Conservation (phyloP, 2,113 vertebrate species). For the Sinocyclocheilus maitianheensis region DNA sequence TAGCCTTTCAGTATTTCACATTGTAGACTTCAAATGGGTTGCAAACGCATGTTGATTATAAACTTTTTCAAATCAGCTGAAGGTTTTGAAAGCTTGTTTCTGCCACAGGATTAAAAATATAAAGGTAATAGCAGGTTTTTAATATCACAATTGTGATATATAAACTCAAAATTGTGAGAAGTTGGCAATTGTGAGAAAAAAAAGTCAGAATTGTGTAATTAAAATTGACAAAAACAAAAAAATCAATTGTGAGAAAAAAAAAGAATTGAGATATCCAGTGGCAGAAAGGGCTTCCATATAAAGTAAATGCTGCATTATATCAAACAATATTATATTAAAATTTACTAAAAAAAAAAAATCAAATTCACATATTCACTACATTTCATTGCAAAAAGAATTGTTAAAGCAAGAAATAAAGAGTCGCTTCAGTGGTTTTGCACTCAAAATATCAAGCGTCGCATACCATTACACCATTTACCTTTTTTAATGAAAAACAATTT, state of each 20-base stretch:
- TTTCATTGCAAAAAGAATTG: background rate
- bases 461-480: background rate
- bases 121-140: too few relatives aligned
- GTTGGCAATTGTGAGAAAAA: too few relatives aligned
- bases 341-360: too few relatives aligned
- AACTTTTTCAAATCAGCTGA: background rate
- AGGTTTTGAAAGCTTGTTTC: too few relatives aligned
- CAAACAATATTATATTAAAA: background rate
- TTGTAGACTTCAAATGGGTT: background rate
- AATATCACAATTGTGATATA: background rate
- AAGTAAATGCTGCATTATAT: background rate
- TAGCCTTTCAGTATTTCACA: background rate
- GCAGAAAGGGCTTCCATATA: background rate
- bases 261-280: background rate
- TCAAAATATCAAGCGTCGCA: background rate
- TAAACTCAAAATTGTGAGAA: background rate
- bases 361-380: background rate
- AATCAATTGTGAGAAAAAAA: too few relatives aligned
- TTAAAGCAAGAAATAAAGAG: background rate
- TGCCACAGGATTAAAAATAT: too few relatives aligned
- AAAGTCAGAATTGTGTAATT: background rate
- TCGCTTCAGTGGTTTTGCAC: background rate
- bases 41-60: background rate
- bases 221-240: background rate
- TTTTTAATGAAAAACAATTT: background rate